Evolutionary conservation across 2,888 invertebrate species (phyloP).

Genomic region (Deroplatys truncata): DNA sequence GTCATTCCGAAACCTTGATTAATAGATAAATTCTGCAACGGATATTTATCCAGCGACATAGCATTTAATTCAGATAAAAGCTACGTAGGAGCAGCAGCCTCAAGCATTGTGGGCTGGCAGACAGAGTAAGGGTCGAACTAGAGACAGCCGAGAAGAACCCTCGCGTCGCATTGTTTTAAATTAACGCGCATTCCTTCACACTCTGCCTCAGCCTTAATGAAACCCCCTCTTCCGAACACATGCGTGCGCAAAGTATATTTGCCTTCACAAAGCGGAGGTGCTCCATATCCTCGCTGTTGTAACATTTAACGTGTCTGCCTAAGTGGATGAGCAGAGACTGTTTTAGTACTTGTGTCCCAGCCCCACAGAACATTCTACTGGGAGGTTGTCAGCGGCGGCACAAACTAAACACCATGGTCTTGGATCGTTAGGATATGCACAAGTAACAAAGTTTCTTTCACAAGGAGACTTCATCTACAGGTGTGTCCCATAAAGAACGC

Average conservation of each 20-base stretch:
- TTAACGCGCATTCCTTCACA: background rate
- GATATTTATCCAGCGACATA: background rate
- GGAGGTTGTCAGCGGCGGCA: background rate
- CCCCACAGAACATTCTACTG: background rate
- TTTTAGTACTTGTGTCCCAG: background rate
- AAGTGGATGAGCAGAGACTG: background rate
- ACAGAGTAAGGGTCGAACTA: background rate
- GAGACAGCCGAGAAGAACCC: background rate
- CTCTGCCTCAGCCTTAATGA: background rate
- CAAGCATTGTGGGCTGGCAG: background rate
- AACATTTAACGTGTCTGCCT: background rate
- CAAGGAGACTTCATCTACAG: too few species aligned
- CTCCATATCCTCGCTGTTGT: background rate
- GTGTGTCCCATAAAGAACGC: too few species aligned
- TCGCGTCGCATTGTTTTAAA: background rate
- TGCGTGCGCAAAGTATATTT: background rate
- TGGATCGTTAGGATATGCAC: too few species aligned
- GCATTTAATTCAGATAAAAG: background rate
- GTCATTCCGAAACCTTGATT: too few species aligned
- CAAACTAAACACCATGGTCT: too few species aligned
- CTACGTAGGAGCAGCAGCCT: background rate
- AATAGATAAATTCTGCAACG: too few species aligned
- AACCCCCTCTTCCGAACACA: background rate
- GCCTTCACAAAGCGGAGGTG: background rate
- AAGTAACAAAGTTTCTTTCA: too few species aligned